Evolutionary conservation across 2,888 invertebrate genomes (phyloP), one percentile per base, ranked within the genome.

Genomic region (Torymus tubicola): DNA sequence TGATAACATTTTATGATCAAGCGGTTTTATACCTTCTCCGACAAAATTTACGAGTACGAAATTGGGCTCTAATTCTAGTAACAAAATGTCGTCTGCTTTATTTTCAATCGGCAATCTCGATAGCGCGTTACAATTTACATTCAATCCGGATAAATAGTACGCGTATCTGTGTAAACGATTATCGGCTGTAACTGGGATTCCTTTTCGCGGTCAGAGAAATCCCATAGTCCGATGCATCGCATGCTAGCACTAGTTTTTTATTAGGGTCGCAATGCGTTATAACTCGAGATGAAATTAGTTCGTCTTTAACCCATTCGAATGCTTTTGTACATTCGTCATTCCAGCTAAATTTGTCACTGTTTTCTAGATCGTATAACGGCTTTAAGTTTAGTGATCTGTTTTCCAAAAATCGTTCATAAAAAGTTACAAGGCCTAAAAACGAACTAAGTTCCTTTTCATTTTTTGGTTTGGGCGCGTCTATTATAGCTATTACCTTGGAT

Each of bases 191-290:
- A 1, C 3, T 8, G 42, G 69, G 16, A 69, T 69, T 0, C 58
- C 69, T 58, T 82, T 77, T 68, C 79, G 72, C 2, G 82, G 74
- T 2, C 83, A 75, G 13, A 82, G 71, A 12, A 74, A 83, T 24
- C 79, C 65, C 12, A 83, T 81, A 16, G 81, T 82, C 63, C 8
- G 83, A 84, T 12, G 83, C 84, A 21, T 82, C 83, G 16, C 81
- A 80, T 2, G 79, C 80, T 64, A 84, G 55, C 50, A 80, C 60
- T 14, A 84, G 11, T 16, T 79, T 65, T 68, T 80, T 55, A 31
- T 74, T 72, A 16, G 81, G 80, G 57, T 83, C 78, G 57, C 63
- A 84, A 76, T 84, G 68, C 1, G 72, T 81, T 18, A 84, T 55
- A 0, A 82, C 57, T 2, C 57, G 13, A 0, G 71, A 58, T 11